Conservation (phyloP, 2,888 invertebrate species). For the Bellardia bayeri region DNA sequence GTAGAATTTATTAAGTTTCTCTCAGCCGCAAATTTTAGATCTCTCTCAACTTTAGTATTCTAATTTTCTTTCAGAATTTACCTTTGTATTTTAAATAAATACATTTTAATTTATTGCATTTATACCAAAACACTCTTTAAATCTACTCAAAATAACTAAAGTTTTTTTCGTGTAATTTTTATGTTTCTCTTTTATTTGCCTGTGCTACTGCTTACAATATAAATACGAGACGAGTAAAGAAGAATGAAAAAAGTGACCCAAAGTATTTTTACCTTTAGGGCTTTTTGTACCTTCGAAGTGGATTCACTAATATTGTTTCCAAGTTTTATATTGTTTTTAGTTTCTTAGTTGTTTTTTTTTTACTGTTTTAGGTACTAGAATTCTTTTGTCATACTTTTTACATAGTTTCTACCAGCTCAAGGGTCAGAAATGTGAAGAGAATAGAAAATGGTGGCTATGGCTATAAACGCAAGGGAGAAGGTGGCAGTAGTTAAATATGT, state of each 20-base stretch:
- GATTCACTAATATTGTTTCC: slow-evolving; percentile 56
- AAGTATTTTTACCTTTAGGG: slow-evolving; percentile 56
- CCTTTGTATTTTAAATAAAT: no score
- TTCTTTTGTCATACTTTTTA: slow-evolving; percentile 67
- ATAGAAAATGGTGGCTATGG: slow-evolving; percentile 51
- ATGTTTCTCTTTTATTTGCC: background rate
- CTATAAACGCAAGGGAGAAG: background rate
- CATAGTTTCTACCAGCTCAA: slow-evolving; percentile 54
- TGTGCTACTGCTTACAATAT: background rate
- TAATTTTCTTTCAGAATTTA: no score
- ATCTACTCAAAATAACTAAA: background rate
- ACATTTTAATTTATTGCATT: no score
- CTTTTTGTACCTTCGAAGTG: slow-evolving; percentile 51
- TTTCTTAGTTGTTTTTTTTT: slow-evolving; percentile 12
- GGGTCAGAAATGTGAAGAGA: slow-evolving; percentile 56
- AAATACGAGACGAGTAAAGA: slow-evolving; percentile 6
- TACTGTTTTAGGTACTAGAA: slow-evolving; percentile 27
- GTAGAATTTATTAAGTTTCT: no score
- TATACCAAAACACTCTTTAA: background rate
- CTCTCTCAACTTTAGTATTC: no score
- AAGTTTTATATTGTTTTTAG: slow-evolving; percentile 44
- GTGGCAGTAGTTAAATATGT: background rate
- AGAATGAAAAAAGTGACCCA: slow-evolving; percentile 52
- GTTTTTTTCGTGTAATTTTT: background rate
- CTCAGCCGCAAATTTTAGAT: no score